Evolutionary conservation across 2,888 invertebrate species (phyloP), one percentile per base, ranked within the genome.

Genomic region (Ectropis crepuscularia): DNA sequence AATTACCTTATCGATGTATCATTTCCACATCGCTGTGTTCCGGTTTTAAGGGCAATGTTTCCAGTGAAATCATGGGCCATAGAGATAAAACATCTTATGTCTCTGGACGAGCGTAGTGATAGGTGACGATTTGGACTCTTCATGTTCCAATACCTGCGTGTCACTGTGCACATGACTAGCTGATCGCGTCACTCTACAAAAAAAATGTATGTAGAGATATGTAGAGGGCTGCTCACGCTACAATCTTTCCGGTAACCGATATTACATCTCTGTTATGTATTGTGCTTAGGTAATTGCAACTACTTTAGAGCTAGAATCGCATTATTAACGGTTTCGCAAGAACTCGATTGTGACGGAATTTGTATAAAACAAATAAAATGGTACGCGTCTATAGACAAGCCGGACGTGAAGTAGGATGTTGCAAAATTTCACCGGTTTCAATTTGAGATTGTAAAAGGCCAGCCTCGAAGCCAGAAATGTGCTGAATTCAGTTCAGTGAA

Each of bases 251-350:
- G 11, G 48, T 12, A 16, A 7, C 66, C 74, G 76, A 74, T 72
- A 43, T 7, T 47, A 47, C 6, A 43, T 54, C 38, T n/a, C 65
- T 47, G 62, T 57, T 66, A 51, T 37, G 53, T 62, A 62, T 65
- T 68, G 61, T 61, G 57, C 39, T 46, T 28, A 62, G 57, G 61
- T 48, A 46, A 59, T 48, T 48, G 64, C 53, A 60, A 57, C 43
- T 57, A 53, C 53, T 58, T 53, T 39, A 58, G 42, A 51, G 54
- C 49, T 50, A 45, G 41, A 55, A 57, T 51, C n/a, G 46, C 48
- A 74, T 72, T 75, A 73, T 74, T 66, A 67, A 51, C 42, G 53
- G 50, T 75, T 75, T 75, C 70, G 71, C 67, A 76, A 77, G 46
- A 11, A 28, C 36, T 51, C 53, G 53, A 64, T 60, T 64, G 64